phyloP scores from a whole-genome alignment of 2,113 vertebrate genomes.

The Neodon shergylaensis region DNA sequence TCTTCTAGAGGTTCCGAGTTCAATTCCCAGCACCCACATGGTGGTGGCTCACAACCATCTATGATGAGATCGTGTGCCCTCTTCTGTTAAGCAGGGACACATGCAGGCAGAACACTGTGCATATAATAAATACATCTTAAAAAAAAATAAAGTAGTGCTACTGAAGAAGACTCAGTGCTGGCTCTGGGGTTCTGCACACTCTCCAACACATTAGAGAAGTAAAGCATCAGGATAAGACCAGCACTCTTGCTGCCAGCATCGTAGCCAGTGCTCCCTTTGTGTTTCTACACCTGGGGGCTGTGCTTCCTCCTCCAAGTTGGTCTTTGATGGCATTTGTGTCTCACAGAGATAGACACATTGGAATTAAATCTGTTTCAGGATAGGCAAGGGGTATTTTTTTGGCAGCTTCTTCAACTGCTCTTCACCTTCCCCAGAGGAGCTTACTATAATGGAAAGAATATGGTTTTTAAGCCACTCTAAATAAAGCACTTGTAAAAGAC shows the following conservation, averaged over 20 bases:
- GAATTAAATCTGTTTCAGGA: background rate
- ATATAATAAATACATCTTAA: background rate
- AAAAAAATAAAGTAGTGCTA: background rate
- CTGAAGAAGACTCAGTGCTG: background rate
- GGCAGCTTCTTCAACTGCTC: background rate
- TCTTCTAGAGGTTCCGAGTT: background rate
- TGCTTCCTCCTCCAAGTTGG: background rate
- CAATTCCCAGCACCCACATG: background rate
- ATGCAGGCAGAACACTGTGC: background rate
- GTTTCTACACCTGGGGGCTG: background rate
- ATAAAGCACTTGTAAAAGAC: conserved; percentile 2
- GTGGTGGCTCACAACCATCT: background rate
- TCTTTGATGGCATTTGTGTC: conserved; percentile 16
- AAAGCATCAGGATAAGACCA: background rate
- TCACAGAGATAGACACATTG: background rate
- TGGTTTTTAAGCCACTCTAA: conserved; percentile 4
- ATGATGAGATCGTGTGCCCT: background rate
- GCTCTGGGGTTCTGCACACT: background rate
- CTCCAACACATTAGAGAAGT: no score
- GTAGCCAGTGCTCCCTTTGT: no score
- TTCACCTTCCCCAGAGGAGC: background rate
- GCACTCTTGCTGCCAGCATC: background rate
- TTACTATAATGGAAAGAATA: background rate
- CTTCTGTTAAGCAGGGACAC: background rate
- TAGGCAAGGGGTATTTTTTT: background rate